phyloP scores from a whole-genome alignment of 2,888 invertebrate species.

The Sicus ferrugineus region DNA sequence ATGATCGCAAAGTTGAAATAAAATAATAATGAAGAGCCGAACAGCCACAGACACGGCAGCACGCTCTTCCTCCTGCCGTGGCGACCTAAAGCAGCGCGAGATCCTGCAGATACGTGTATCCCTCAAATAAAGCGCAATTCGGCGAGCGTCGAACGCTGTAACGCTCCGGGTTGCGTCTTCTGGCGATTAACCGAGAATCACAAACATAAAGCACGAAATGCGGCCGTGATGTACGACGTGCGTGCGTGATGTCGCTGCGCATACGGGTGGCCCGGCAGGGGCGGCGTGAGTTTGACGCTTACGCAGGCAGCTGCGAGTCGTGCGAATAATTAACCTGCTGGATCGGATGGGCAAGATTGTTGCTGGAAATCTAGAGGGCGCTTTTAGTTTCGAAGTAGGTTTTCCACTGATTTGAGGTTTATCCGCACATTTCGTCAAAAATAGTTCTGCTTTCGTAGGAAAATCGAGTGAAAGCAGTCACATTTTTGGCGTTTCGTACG shows the following conservation, averaged over 20 bases:
- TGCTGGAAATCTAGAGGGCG: no score
- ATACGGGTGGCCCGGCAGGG: conserved; percentile 31
- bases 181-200: background rate
- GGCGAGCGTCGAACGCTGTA: background rate
- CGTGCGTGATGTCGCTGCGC: background rate
- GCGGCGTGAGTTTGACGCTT: conserved; percentile 45
- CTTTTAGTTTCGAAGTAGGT: no score
- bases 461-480: no score
- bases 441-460: no score
- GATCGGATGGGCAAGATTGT: no score
- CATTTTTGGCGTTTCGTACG: no score
- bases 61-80: background rate
- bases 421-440: no score
- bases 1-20: conserved; percentile 64
- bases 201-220: background rate
- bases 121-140: conserved; percentile 23
- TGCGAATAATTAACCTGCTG: conserved; percentile 53
- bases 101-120: background rate
- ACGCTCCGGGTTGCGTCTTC: background rate
- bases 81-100: conserved; percentile 4
- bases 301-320: conserved; percentile 55
- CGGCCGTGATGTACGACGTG: background rate
- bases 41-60: conserved; percentile 46
- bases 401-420: no score
- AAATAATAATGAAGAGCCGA: conserved; percentile 52